Percentiles rank a stretch among this genome's conserved stretches.
Conservation (phyloP, 2,888 invertebrate genomes). For the Tethea ocularis region DNA sequence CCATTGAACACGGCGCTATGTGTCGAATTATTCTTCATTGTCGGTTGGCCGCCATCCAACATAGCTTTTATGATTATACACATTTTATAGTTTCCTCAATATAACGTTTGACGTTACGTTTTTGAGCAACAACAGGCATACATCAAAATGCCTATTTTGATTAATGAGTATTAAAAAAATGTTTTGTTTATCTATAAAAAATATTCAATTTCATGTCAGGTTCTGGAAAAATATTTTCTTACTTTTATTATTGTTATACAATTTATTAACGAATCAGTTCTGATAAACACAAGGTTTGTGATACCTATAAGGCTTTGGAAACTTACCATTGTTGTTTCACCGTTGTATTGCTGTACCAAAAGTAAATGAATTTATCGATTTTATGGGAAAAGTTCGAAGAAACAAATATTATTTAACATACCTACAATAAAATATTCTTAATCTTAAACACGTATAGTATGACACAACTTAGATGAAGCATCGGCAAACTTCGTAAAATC, state of each 20-base stretch:
- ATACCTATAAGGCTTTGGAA: too few species aligned
- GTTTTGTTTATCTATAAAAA: not conserved
- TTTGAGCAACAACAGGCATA: constrained; percentile 26
- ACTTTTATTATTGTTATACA: not conserved
- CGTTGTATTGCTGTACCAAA: too few species aligned
- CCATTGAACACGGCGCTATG: constrained; percentile 42
- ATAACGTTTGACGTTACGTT: constrained; percentile 71
- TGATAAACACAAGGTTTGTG: too few species aligned
- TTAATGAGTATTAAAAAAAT: constrained; percentile 9
- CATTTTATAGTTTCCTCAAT: constrained; percentile 80
- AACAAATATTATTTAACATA: too few species aligned
- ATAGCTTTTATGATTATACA: constrained; percentile 79
- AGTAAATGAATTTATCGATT: not conserved
- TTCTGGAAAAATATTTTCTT: not conserved
- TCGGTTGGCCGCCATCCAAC: constrained; percentile 73
- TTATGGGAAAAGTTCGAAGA: too few species aligned
- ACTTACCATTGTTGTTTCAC: too few species aligned
- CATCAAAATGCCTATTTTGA: constrained; percentile 18
- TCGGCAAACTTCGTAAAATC: too few species aligned
- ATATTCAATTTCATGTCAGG: too few species aligned
- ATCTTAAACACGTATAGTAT: too few species aligned
- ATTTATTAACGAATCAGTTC: too few species aligned
- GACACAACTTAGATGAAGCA: too few species aligned
- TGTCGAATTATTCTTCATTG: constrained; percentile 80
- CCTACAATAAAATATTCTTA: not conserved